Percentiles rank a stretch among this genome's conserved stretches.
phyloP scores from a whole-genome alignment of 1,140 invertebrate genomes.

The Parapsyche elsis region DNA sequence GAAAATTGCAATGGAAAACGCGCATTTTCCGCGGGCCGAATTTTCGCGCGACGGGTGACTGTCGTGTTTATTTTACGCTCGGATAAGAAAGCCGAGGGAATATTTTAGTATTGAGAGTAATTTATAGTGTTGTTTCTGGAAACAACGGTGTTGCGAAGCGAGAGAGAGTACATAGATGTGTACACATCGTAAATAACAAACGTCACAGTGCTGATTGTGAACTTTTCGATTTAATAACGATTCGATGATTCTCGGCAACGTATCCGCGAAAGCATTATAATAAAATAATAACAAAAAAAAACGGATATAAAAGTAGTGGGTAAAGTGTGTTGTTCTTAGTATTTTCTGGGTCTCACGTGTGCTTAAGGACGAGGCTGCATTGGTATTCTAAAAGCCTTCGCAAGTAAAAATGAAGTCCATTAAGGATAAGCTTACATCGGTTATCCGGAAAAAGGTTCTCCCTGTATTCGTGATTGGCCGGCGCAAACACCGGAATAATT shows the following conservation, averaged over 20 bases:
- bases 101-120: conserved; percentile 37
- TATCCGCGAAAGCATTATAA: too few relatives aligned
- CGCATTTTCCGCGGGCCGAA: conserved; percentile 3
- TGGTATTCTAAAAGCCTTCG: conserved; percentile 33
- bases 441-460: conserved; percentile 30
- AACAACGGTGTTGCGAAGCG: not conserved
- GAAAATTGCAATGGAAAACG: not conserved
- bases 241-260: not conserved
- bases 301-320: too few relatives aligned
- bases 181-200: conserved; percentile 3
- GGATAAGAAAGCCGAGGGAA: conserved; percentile 36
- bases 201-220: not conserved
- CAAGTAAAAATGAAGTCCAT: conserved; percentile 33
- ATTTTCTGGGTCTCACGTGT: conserved; percentile 18
- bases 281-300: too few relatives aligned
- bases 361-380: conserved; percentile 27
- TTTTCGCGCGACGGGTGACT: conserved; percentile 12
- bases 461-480: conserved; percentile 31
- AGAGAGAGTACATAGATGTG: not conserved
- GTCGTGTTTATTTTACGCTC: conserved; percentile 41
- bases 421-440: conserved; percentile 33
- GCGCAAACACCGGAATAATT: conserved; percentile 31
- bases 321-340: conserved; percentile 15
- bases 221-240: not conserved
- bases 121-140: conserved; percentile 35